Evolutionary conservation across 1,140 invertebrate genomes (phyloP), one percentile per base, ranked within the genome.

Genomic region (Euwallacea fornicatus): DNA sequence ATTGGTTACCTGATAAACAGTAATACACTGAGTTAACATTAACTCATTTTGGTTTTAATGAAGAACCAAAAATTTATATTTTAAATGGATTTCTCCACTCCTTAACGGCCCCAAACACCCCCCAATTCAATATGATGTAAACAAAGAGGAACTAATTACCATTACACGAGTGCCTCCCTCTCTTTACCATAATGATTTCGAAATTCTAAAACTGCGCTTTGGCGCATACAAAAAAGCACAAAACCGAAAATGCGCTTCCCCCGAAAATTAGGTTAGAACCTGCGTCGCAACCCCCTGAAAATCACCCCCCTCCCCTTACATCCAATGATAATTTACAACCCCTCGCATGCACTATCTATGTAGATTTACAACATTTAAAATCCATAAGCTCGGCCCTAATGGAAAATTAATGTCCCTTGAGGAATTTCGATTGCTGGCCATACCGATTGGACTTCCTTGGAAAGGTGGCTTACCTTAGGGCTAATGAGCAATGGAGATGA

Each of bases 141-240:
- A 50, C 13, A 10, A 50, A 10, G 13, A 50, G 46, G 13, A 50
- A 10, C 16, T 58, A 58, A 58, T 58, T 58, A 58, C n/a, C 10
- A 58, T 10, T 6, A 13, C 21, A 58, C 7, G n/a, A 16, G 13
- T 33, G 1, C 21, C 21, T 33, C 21, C 21, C 10, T 58, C 10
- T 10, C 13, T 21, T 58, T 7, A 16, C n/a, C 9, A 58, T 16
- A 58, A 58, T 21, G 9, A 16, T 16, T 58, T 58, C 16, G 10
- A 33, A 16, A 15, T 7, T 15, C 2, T n/a, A 50, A 50, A 50
- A 50, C 13, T 50, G 46, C 46, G 13, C 13, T 50, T 10, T 13
- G 46, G 9, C 46, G 9, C 13, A 13, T 11, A 13, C 46, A 33
- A 33, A 33, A 33, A 33, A 33, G 21, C 46, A 11, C 46, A 11